Base-by-base conservation (phyloP, 2,888 invertebrate genomes). In the Mimumesa dahlbomi region DNA sequence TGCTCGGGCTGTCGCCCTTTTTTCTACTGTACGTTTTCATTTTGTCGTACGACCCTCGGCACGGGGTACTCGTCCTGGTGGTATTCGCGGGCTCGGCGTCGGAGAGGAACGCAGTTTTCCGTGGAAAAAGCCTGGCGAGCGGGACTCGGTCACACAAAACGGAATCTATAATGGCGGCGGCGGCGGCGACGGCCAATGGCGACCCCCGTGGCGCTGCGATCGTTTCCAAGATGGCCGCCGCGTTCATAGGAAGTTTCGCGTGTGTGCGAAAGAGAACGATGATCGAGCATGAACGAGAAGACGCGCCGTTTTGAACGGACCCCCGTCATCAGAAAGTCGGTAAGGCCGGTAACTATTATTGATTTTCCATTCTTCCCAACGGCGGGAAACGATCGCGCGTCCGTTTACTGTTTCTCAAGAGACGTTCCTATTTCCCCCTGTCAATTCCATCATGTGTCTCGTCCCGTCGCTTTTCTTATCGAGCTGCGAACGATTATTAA, bases 11-110 rank as follows among this genome's bases (percentile, higher is more conserved):
- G 40, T 90, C 91, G 72, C 90, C 87, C 87, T 92, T 92, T 86
- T 91, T 92, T 63, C 92, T 89, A 80, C 92, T 91, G 88, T 92
- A 92, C 63, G 92, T 92, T 90, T 92, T 92, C 92, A 92, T 92
- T 72, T 36, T 38, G 7, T 49, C 53, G 73, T 31, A 31, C 22
- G n/a, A 25, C 48, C 2, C 34, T 45, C 45, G 31, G 13, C 0
- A 19, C 21, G 40, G 22, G 45, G 0, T 5, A 40, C 11, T n/a
- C n/a, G n/a, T n/a, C n/a, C 1, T 11, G 25, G 19, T 18, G 5
- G 7, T 40, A 46, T 45, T 49, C 19, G 2, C 11, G 40, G 48
- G 16, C 22, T 65, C 38, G 43, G 42, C 19, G 52, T 38, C 36
- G 19, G 18, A 19, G 22, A 49, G 49, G 50, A 48, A 52, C 57